Conservation (phyloP, 2,797 vertebrate genomes). For the Synaphobranchus kaupii region DNA sequence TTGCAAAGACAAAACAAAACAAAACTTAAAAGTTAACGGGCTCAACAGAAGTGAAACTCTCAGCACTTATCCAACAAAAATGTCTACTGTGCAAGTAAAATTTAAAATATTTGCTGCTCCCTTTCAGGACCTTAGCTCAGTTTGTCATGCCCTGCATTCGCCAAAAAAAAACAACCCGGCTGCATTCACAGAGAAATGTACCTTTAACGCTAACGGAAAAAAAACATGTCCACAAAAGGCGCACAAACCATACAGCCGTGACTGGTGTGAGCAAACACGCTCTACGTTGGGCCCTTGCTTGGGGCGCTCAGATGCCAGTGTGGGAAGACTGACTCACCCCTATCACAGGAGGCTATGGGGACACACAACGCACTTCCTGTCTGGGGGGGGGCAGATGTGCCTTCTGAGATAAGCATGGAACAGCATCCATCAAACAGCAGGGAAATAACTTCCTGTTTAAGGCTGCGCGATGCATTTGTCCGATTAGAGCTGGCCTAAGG, state of each 20-base stretch:
- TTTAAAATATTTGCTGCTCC: not conserved
- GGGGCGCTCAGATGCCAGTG: not conserved
- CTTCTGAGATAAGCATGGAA: not conserved
- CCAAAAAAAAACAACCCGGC: not conserved
- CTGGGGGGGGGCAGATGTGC: not conserved
- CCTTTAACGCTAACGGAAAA: too few relatives aligned
- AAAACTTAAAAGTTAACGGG: not conserved
- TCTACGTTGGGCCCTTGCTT: not conserved
- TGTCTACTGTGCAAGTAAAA: not conserved
- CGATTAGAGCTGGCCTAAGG: not conserved
- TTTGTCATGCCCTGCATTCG: not conserved
- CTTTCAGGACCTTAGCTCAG: not conserved
- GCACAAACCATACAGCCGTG: not conserved
- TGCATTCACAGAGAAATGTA: not conserved
- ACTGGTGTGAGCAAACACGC: not conserved
- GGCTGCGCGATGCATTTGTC: not conserved
- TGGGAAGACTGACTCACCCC: not conserved
- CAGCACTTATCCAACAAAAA: not conserved
- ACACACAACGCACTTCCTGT: not conserved
- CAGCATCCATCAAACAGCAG: conserved; percentile 8
- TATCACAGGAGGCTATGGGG: not conserved
- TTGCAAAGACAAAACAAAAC: not conserved
- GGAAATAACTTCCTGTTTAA: conserved; percentile 16
- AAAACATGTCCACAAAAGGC: not conserved
- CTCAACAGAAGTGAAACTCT: not conserved